Evolutionary conservation across 2,113 vertebrate species (phyloP), one percentile per base, ranked within the genome.

Genomic region (Callorhinus ursinus): DNA sequence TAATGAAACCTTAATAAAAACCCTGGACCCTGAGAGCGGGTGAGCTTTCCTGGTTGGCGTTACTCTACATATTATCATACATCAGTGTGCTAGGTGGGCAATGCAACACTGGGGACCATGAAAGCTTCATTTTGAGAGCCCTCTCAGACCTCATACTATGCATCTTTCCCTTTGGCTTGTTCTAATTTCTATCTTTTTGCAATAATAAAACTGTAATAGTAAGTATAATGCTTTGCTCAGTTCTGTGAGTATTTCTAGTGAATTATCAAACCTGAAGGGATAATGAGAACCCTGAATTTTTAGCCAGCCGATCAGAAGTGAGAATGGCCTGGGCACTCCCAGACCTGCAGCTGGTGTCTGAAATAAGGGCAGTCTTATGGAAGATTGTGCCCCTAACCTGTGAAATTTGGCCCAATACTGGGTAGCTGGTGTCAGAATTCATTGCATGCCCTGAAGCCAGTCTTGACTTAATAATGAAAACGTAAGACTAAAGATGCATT

Each of bases 391-490:
- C 42, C 16, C 63, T 74, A 53, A 11, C 31, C 11, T 88, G 10
- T 46, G 42, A 90, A 85, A 12, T 90, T 11, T 82, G 18, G 1
- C 7, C 7, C 59, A 42, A 16, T 83, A 90, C 19, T 80, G 63
- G 24, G 15, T 61, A n/a, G 5, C 21, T 63, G 42, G 57, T 61
- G 24, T 86, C 24, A 83, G 39, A 93, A 83, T 15, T 39, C 49
- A 69, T 22, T 94, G 7, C 4, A n/a, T 72, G 1, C 10, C 31
- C 12, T 90, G 12, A 88, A 90, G 5, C 15, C 14, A 65, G 8
- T 67, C 14, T 88, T 96, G 26, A 83, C 59, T 76, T 82, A 72
- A 61, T 15, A 55, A 28, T 80, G 19, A 80, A 92, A 84, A 95
- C 4, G 39, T 49, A 67, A 33, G 36, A 80, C 21, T 61, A 90